A percentile compares a stretch with the other conserved stretches of the same genome.
These are phyloP conservation scores for Drosophila leonis DNA, from an alignment of 2,888 invertebrate species.

Conservation along the genomic window DNA sequence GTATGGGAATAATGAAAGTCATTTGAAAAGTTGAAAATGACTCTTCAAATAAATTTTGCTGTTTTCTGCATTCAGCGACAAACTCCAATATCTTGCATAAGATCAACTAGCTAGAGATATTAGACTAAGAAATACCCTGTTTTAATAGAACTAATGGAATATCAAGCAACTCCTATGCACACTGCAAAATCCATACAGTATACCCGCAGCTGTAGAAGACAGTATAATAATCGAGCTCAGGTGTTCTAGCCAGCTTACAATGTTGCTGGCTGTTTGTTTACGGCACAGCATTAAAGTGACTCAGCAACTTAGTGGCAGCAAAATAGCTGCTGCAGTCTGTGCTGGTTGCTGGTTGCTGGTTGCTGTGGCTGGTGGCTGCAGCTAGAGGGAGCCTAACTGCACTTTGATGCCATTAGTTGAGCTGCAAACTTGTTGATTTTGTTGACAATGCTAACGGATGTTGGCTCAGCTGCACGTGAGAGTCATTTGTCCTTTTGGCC, in stretches of 20 bases:
- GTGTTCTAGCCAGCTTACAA: slow-evolving; percentile 10
- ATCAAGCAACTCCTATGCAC: not conserved
- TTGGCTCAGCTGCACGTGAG: slow-evolving; percentile 69
- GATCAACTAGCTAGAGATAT: not conserved
- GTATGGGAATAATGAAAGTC: slow-evolving; percentile 12
- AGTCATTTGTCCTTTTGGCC: slow-evolving; percentile 65
- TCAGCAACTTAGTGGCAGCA: slow-evolving; percentile 62
- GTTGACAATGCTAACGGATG: slow-evolving; percentile 72
- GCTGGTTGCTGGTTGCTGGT: not conserved
- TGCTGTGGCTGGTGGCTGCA: slow-evolving; percentile 4
- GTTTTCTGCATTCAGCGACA: slow-evolving; percentile 53
- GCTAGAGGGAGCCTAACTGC: slow-evolving; percentile 60
- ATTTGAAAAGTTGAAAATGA: slow-evolving; percentile 19
- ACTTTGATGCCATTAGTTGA: slow-evolving; percentile 66
- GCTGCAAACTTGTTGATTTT: slow-evolving; percentile 57
- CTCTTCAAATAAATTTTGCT: slow-evolving; percentile 47
- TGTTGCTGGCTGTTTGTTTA: slow-evolving; percentile 32
- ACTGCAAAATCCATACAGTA: too few relatives aligned
- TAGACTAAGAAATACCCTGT: slow-evolving; percentile 18
- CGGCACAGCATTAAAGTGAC: slow-evolving; percentile 47
- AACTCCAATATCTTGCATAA: slow-evolving; percentile 24
- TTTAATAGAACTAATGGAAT: not conserved
- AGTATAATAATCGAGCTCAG: slow-evolving; percentile 11
- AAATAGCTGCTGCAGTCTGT: slow-evolving; percentile 36
- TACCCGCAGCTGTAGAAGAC: too few relatives aligned